Evolutionary conservation across 2,113 vertebrate species (phyloP), one percentile per base, ranked within the genome.

Genomic region (Archocentrus centrarchus): DNA sequence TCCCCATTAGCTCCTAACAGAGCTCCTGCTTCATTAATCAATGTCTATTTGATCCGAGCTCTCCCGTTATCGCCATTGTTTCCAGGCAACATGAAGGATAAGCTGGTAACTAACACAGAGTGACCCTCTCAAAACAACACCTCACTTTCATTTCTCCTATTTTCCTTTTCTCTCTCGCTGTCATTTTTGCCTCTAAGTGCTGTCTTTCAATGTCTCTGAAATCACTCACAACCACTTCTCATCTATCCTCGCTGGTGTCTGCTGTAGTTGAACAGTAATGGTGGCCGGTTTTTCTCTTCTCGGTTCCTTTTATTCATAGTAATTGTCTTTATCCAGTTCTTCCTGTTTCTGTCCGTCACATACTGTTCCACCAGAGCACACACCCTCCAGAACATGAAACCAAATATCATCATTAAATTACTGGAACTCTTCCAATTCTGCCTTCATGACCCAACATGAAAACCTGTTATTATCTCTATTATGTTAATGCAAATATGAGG

Each of bases 1-100:
- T 89, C 63, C 77, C 68, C 47, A n/a, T 73, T 73, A 73, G 32
- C 47, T 32, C 68, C 47, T 55, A 73, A 73, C 68, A 73, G 79
- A 86, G 84, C 84, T 85, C 63, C 85, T 59, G 81, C 68, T 73
- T 87, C 75, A 93, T 94, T 87, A 90, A 92, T 94, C 82, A 89
- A 73, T 90, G 83, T 88, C 85, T 73, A 64, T 90, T 92, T 83
- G 91, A n/a, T 83, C 53, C 0, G 18, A 44, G 62, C 44, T 61
- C 61, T 60, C 63, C 64, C 32, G 68, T 73, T 55, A 73, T 73
- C 0, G 18, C 27, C 18, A 85, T 75, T 79, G 89, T 88, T 89
- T 88, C 88, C 32, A n/a, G 75, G 81, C 85, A 93, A 91, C 79
- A 17, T 11, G n/a, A 82, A 70, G 47, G 70, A 77, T 24, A 87